Conservation (phyloP, 2,797 vertebrate genomes). For the Myotis vivesi region DNA sequence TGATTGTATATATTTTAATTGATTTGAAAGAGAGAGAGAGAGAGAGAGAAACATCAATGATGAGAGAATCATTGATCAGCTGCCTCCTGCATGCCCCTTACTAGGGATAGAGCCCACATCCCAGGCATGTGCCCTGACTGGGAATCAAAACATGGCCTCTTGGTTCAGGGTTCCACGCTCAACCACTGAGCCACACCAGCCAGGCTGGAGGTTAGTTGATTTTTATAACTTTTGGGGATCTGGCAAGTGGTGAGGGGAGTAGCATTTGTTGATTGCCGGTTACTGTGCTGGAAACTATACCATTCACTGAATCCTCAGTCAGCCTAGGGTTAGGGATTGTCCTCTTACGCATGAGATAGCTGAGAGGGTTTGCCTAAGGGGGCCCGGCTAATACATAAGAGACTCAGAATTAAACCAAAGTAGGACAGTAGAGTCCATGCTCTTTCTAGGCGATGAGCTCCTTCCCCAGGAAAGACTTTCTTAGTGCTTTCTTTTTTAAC, state of each 20-base stretch:
- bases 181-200: too few relatives aligned
- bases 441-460: background rate
- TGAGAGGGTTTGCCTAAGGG: background rate
- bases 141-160: too few relatives aligned
- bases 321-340: background rate
- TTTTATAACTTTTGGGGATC: background rate
- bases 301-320: background rate
- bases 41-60: too few relatives aligned
- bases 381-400: background rate
- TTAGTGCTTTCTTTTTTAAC: background rate
- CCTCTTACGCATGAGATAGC: background rate
- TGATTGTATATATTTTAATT: background rate
- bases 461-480: slow-evolving; percentile 18
- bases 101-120: too few relatives aligned
- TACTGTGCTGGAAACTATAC: background rate
- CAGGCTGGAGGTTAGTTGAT: background rate
- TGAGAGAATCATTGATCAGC: too few relatives aligned
- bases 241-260: background rate
- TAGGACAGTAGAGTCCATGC: background rate
- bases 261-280: background rate
- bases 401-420: background rate
- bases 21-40: too few relatives aligned
- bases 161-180: too few relatives aligned
- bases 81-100: too few relatives aligned
- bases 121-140: too few relatives aligned